Evolutionary conservation across 1,140 invertebrate genomes (phyloP).

Genomic region (Scaptomyza hsui): DNA sequence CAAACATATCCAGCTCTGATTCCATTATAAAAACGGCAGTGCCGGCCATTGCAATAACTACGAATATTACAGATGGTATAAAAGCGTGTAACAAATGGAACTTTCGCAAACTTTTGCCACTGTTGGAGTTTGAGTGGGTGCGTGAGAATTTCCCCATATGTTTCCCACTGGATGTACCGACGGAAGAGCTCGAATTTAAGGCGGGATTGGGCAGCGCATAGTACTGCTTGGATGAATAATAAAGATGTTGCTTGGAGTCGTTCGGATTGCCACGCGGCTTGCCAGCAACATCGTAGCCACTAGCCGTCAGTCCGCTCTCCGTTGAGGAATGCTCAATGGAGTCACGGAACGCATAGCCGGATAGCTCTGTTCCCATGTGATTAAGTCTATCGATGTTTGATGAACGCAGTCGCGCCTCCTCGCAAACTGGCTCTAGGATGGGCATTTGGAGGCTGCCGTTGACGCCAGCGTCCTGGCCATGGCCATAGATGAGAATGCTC

Average conservation of each 20-base stretch:
- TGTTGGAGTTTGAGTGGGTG: slow-evolving; percentile 41
- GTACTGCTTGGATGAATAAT: slow-evolving; percentile 74
- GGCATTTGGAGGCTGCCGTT: slow-evolving; percentile 58
- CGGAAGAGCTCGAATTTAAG: slow-evolving; percentile 53
- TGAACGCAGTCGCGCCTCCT: slow-evolving; percentile 84
- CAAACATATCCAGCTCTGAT: slow-evolving; percentile 89
- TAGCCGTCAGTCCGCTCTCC: slow-evolving; percentile 84
- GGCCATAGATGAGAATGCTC: slow-evolving; percentile 79
- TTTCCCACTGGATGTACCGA: slow-evolving; percentile 35
- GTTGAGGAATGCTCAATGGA: slow-evolving; percentile 90
- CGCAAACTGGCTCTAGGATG: slow-evolving; percentile 86
- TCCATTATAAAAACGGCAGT: slow-evolving; percentile 89
- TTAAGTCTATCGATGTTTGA: slow-evolving; percentile 65
- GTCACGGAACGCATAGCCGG: slow-evolving; percentile 88
- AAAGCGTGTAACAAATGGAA: slow-evolving; percentile 88
- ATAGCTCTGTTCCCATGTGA: slow-evolving; percentile 46
- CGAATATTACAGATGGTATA: slow-evolving; percentile 89
- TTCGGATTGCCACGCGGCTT: slow-evolving; percentile 47
- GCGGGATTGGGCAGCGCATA: slow-evolving; percentile 67
- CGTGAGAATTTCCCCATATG: slow-evolving; percentile 40
- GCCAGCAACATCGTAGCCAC: slow-evolving; percentile 84
- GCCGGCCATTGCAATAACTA: slow-evolving; percentile 87
- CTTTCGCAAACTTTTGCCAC: slow-evolving; percentile 80
- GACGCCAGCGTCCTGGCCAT: slow-evolving; percentile 39
- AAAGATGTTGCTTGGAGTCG: slow-evolving; percentile 84